Evolutionary conservation across 37 sponge, comb jelly and placozoan genomes (phyloP), one percentile per base, ranked within the genome.

Genomic region (Chondrilla cf. caribensis): DNA sequence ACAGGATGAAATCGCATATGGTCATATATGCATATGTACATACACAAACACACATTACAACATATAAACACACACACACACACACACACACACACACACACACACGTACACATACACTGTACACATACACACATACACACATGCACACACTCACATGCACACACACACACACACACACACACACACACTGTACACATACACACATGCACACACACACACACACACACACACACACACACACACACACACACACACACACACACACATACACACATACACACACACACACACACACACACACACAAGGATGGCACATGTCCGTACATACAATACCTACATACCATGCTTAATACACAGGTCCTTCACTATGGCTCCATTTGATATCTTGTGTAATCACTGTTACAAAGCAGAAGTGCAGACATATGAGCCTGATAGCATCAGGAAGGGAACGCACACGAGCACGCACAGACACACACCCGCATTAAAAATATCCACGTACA

Each of bases 151-250:
- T 6, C 68, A 67, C 68, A 67, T 33, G 29, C 68, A 67, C 68
- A 67, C 32, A 26, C 33, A 29, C 68, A 67, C 68, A 29, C 68
- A 67, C 68, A 29, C 68, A 67, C 68, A 67, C 68, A 8, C 68
- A 31, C 68, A 31, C 68, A 67, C 68, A 67, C 68, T 33, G 4
- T 4, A 26, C 32, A 6, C 35, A 26, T 2, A 29, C 68, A 29
- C 68, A 67, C 32, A 67, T 4, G 4, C 68, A 67, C 35, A 29
- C 7, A 6, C 35, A 29, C 35, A 29, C 68, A 33, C 68, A 67
- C 68, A 67, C 68, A 67, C 68, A 67, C 68, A 67, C 68, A 67
- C 68, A 67, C 32, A 26, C 68, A 67, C 68, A 26, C 68, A 67
- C 68, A 67, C 68, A 26, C 64, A 62, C 29, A 22, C 25, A 62